A percentile compares a stretch with the other conserved stretches of the same genome.
phyloP scores from a whole-genome alignment of 2,888 invertebrate species.

The Amiota communis region DNA sequence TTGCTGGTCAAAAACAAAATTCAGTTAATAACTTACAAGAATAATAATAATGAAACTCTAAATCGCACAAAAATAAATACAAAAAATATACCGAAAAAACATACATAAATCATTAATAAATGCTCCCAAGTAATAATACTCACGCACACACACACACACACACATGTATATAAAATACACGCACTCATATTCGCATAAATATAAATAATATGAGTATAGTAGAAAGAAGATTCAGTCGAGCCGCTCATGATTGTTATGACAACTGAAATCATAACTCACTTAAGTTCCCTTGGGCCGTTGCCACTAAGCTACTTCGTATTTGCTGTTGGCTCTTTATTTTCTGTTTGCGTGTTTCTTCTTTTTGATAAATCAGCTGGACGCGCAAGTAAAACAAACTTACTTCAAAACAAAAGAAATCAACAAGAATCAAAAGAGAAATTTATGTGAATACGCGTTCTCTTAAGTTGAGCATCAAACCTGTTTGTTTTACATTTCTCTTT shows the following conservation, averaged over 20 bases:
- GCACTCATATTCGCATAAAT: background rate
- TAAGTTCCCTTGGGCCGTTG: conserved; percentile 15
- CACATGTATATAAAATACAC: background rate
- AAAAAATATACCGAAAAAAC: background rate
- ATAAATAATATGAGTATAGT: background rate
- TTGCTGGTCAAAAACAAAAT: too few species aligned
- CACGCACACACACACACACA: too few species aligned
- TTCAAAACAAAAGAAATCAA: conserved; percentile 40
- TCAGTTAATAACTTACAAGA: too few species aligned
- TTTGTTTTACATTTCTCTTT: background rate
- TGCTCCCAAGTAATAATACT: background rate
- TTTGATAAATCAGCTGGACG: conserved; percentile 21
- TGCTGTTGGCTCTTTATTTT: conserved; percentile 11
- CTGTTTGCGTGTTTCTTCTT: background rate
- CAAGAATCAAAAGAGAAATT: background rate
- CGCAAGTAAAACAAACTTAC: conserved; percentile 10
- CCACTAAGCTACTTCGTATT: background rate
- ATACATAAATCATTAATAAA: background rate
- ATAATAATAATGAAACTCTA: too few species aligned
- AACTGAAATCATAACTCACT: conserved; percentile 27
- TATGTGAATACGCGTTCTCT: conserved; percentile 9
- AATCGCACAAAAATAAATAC: too few species aligned
- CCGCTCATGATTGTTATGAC: conserved; percentile 27
- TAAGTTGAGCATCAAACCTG: conserved; percentile 12
- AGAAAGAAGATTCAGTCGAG: background rate